These are phyloP conservation scores for Callaeas wilsoni DNA, from an alignment of 2,113 vertebrate genomes.

Conservation along the genomic window DNA sequence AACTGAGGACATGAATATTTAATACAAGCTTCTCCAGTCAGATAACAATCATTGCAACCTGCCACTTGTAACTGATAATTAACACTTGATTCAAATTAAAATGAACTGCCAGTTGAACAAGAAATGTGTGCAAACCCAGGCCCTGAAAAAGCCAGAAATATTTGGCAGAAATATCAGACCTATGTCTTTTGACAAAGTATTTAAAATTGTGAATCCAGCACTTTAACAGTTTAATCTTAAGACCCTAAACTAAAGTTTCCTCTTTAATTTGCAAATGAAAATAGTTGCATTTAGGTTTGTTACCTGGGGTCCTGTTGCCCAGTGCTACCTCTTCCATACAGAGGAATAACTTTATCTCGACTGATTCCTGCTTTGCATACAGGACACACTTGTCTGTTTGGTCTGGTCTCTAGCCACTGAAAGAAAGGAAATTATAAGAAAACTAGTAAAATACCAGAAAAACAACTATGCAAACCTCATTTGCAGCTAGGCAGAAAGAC, in stretches of 20 bases:
- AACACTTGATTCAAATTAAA: background rate
- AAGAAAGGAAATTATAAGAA: background rate
- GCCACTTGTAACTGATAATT: background rate
- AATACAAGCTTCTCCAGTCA: background rate
- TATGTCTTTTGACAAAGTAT: background rate
- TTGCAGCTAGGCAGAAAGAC: background rate
- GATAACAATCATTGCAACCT: background rate
- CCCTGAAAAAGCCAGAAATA: background rate
- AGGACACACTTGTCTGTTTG: slow-evolving; percentile 96
- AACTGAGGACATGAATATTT: background rate
- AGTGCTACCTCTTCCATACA: slow-evolving; percentile 95
- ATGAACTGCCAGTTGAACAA: background rate
- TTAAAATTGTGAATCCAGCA: background rate
- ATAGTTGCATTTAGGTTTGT: background rate
- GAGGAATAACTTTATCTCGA: slow-evolving; percentile 95
- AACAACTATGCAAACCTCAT: background rate
- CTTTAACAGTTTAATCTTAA: background rate
- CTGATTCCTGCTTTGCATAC: slow-evolving; percentile 99
- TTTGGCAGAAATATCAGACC: background rate
- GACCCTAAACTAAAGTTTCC: background rate
- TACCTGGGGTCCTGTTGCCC: slow-evolving; percentile 97
- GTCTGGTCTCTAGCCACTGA: slow-evolving; percentile 96
- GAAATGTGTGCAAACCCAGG: background rate
- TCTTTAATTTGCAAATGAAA: background rate
- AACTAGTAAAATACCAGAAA: background rate